These are phyloP conservation scores for Oryzias javanicus DNA, from an alignment of 2,113 vertebrate genomes.

Conservation along the genomic window DNA sequence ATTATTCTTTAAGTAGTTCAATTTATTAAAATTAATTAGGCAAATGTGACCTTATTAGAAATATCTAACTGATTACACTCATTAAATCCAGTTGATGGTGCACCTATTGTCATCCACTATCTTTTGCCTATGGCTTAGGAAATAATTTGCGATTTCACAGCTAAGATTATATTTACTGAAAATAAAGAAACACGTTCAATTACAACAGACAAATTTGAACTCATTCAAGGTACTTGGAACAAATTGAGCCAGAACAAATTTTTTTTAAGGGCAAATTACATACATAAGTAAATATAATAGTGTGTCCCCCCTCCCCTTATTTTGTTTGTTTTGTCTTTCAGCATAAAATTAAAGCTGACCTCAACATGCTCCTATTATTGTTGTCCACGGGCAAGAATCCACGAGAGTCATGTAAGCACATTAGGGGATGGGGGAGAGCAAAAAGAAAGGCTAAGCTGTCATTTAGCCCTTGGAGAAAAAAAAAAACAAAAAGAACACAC, in stretches of 20 bases:
- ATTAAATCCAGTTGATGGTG: conserved; percentile 18
- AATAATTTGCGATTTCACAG: conserved; percentile 54
- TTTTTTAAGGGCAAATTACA: conserved; percentile 45
- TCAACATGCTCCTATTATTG: conserved; percentile 47
- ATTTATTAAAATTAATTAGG: conserved; percentile 11
- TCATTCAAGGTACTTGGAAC: conserved; percentile 58
- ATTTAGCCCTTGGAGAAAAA: conserved; percentile 8
- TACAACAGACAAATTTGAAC: conserved; percentile 66
- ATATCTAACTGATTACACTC: conserved; percentile 1
- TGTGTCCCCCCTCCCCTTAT: conserved; percentile 39
- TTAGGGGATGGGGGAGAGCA: background rate
- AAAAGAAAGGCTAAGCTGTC: conserved; percentile 5
- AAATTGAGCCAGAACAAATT: conserved; percentile 65
- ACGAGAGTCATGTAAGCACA: conserved; percentile 33
- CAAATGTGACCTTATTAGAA: conserved; percentile 7
- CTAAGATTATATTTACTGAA: conserved; percentile 56
- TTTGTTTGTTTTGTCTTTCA: background rate
- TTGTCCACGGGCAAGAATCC: conserved; percentile 30
- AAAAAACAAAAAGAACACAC: background rate
- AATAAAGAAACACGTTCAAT: conserved; percentile 64
- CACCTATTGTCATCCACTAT: conserved; percentile 33
- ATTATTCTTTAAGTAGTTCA: conserved; percentile 2
- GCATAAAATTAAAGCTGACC: conserved; percentile 65
- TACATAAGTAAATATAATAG: conserved; percentile 56
- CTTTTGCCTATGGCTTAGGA: conserved; percentile 44